Conservation (phyloP, 2,113 vertebrate genomes). For the Terrapene triunguis region DNA sequence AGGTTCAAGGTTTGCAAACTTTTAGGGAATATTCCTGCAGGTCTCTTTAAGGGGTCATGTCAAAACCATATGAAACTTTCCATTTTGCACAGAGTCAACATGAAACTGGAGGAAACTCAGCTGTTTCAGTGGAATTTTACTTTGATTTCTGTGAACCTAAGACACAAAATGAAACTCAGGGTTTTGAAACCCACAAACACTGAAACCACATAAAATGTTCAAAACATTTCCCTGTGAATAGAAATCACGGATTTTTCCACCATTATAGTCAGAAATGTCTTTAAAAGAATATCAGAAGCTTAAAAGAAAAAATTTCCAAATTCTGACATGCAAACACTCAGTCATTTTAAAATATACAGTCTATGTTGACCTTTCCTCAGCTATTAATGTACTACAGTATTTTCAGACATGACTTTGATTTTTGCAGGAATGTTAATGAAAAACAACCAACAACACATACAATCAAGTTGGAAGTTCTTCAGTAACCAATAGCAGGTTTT, state of each 20-base stretch:
- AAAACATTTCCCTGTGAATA: neutral
- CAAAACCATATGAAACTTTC: neutral
- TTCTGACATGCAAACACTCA: neutral
- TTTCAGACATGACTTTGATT: neutral
- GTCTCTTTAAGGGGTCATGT: neutral
- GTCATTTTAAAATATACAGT: neutral
- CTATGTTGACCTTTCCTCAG: neutral
- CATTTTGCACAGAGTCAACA: neutral
- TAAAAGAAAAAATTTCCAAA: neutral
- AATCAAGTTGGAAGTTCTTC: neutral
- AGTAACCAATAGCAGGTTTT: neutral
- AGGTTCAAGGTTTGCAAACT: neutral
- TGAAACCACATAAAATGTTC: neutral
- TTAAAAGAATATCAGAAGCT: neutral
- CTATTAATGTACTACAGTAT: rapidly evolving
- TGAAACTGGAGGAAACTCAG: neutral
- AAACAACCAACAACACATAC: rapidly evolving
- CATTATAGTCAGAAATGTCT: neutral
- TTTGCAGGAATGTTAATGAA: neutral
- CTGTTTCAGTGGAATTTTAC: neutral
- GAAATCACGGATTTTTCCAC: neutral
- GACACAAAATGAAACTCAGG: neutral
- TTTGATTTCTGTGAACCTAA: neutral
- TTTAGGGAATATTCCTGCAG: too few relatives aligned
- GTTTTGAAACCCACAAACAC: neutral